phyloP scores from a whole-genome alignment of 2,797 vertebrate species.

The Limosa lapponica region DNA sequence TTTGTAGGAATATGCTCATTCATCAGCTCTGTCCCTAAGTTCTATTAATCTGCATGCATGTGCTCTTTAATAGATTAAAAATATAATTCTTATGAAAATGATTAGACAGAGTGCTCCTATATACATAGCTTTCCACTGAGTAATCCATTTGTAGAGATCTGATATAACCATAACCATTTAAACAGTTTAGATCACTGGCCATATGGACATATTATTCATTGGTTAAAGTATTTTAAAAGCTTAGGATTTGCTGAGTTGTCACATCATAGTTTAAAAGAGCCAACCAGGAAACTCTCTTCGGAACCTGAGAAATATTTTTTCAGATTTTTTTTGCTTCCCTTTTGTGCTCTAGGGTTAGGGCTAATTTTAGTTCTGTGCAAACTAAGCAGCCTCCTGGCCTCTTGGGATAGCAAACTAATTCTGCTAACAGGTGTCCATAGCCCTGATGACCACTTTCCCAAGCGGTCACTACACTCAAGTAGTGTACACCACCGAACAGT shows the following conservation, averaged over 20 bases:
- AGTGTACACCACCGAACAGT: not conserved
- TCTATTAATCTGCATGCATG: not conserved
- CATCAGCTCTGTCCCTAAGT: not conserved
- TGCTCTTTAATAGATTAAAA: not conserved
- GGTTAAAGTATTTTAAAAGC: not conserved
- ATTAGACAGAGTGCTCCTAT: not conserved
- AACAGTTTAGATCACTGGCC: not conserved
- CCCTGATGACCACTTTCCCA: not conserved
- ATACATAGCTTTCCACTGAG: not conserved
- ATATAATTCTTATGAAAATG: not conserved
- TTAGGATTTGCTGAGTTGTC: not conserved
- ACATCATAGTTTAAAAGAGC: not conserved
- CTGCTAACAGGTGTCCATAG: not conserved
- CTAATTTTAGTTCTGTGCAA: not conserved
- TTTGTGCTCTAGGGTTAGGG: not conserved
- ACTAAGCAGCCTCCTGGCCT: not conserved
- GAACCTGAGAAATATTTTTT: not conserved
- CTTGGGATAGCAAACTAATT: not conserved
- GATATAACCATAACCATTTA: not conserved
- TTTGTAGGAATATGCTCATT: not conserved
- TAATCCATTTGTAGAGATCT: not conserved
- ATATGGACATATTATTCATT: not conserved
- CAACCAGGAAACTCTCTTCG: not conserved
- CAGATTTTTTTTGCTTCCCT: not conserved
- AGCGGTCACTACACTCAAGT: not conserved